A percentile compares a stretch with the other conserved stretches of the same genome.
Conservation (phyloP, 2,888 invertebrate species). For the Tinea trinotella region DNA sequence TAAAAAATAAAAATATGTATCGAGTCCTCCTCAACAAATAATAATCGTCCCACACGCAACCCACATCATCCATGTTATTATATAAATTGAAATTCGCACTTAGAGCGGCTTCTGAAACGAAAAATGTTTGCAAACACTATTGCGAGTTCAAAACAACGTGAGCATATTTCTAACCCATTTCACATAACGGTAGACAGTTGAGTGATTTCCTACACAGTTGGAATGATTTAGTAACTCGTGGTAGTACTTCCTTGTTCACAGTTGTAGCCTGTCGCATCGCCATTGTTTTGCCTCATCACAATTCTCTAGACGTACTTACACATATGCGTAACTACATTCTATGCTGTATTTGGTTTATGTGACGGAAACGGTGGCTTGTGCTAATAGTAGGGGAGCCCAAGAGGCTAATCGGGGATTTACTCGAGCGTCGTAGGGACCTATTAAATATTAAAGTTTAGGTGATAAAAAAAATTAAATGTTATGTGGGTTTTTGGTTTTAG, state of each 20-base stretch:
- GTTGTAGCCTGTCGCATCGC: constrained; percentile 1
- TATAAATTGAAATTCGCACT: background rate
- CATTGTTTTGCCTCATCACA: constrained; percentile 46
- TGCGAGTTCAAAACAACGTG: constrained; percentile 5
- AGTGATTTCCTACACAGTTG: constrained; percentile 35
- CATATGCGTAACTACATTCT: constrained; percentile 16
- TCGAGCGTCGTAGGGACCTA: no score
- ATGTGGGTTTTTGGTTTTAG: no score
- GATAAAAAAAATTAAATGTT: no score
- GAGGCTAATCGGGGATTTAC: no score
- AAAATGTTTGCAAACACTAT: constrained; percentile 12
- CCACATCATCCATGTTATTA: background rate
- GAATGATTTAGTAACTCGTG: constrained; percentile 42
- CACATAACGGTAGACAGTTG: constrained; percentile 28
- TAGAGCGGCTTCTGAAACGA: background rate
- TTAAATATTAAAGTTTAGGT: no score
- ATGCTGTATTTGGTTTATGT: background rate
- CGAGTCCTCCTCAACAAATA: background rate
- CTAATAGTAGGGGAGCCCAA: no score
- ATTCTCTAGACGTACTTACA: constrained; percentile 35
- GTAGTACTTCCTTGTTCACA: constrained; percentile 10
- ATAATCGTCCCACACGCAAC: background rate
- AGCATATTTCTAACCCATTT: constrained; percentile 21
- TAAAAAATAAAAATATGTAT: no score
- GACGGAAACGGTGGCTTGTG: no score